phyloP scores from a whole-genome alignment of 2,113 vertebrate genomes.

The Scytalopus superciliaris region DNA sequence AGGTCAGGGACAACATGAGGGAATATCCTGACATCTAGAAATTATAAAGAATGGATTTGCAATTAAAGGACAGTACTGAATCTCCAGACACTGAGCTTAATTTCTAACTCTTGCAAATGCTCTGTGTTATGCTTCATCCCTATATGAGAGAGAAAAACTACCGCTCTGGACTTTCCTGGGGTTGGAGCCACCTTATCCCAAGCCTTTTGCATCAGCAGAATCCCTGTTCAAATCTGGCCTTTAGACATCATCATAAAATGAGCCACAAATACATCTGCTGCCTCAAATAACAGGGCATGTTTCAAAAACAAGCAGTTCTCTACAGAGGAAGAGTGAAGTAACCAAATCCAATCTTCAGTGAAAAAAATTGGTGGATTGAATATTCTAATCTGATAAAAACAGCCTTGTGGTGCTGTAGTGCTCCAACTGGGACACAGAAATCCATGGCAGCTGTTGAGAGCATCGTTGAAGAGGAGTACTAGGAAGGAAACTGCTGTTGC shows the following conservation, averaged over 20 bases:
- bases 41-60: background rate
- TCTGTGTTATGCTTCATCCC: background rate
- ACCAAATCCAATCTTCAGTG: background rate
- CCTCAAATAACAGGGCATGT: background rate
- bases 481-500: background rate
- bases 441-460: background rate
- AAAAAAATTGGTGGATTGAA: background rate
- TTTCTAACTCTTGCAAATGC: background rate
- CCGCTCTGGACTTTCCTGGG: background rate
- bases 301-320: background rate
- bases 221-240: background rate
- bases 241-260: background rate
- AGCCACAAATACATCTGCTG: background rate
- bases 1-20: background rate
- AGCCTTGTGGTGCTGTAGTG: background rate
- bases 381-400: background rate
- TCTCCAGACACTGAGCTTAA: background rate
- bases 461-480: fast-evolving
- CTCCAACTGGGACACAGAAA: background rate
- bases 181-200: background rate
- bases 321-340: background rate
- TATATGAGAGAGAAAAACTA: background rate
- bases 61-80: background rate
- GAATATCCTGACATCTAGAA: background rate
- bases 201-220: background rate